Conservation (phyloP, 1,140 invertebrate genomes). For the Agrilus planipennis region DNA sequence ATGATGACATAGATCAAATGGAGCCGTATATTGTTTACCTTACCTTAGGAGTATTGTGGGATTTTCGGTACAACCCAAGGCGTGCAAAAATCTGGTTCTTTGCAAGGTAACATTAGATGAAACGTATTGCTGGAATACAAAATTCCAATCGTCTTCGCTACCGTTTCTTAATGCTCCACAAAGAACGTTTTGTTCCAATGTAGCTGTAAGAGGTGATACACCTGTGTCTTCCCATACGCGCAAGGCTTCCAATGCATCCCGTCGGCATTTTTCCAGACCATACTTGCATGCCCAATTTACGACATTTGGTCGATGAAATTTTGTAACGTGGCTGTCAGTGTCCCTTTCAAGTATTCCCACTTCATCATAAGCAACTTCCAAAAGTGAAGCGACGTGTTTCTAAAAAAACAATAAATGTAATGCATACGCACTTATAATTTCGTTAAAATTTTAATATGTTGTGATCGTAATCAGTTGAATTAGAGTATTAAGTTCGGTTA, state of each 20-base stretch:
- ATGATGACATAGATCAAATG: too few species aligned
- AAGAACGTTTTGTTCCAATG: background rate
- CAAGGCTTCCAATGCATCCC: background rate
- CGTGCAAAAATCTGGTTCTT: background rate
- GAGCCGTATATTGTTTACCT: too few species aligned
- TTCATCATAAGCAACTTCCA: background rate
- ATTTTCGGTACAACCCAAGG: background rate
- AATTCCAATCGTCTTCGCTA: background rate
- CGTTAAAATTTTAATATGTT: constrained; percentile 2
- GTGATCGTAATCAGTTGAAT: background rate
- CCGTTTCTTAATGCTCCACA: background rate
- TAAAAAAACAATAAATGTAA: too few species aligned
- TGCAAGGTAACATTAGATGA: background rate
- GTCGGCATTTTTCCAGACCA: background rate
- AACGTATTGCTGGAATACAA: background rate
- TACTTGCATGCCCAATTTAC: background rate
- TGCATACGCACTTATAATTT: too few species aligned
- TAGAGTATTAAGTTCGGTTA: background rate
- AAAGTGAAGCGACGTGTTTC: background rate
- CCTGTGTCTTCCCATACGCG: background rate
- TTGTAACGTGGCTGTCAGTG: background rate
- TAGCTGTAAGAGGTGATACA: background rate
- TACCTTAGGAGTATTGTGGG: background rate
- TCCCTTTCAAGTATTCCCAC: background rate
- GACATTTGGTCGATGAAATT: background rate